phyloP scores from a whole-genome alignment of 2,113 vertebrate species.

The Trematomus loennbergii region DNA sequence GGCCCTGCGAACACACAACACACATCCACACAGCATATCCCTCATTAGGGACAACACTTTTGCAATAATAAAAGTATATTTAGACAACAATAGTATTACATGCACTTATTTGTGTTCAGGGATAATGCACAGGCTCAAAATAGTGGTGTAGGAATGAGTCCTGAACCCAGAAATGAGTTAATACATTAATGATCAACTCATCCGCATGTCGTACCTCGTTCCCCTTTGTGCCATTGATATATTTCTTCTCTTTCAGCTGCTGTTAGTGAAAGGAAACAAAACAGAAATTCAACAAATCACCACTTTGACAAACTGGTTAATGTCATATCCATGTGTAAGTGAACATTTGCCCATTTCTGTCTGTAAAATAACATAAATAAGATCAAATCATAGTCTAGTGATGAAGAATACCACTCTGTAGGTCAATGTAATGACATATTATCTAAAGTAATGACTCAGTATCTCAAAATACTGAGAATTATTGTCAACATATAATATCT shows the following conservation, averaged over 20 bases:
- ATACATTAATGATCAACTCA: background rate
- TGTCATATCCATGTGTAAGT: background rate
- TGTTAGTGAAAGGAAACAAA: conserved; percentile 61
- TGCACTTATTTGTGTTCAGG: background rate
- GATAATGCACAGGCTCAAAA: background rate
- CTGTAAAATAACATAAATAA: too few relatives aligned
- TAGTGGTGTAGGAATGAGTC: too few relatives aligned
- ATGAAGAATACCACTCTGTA: too few relatives aligned
- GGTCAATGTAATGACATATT: too few relatives aligned
- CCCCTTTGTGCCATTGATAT: conserved; percentile 90
- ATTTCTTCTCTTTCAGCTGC: conserved; percentile 98
- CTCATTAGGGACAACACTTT: background rate
- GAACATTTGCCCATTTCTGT: background rate
- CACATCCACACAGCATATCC: background rate
- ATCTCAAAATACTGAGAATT: too few relatives aligned
- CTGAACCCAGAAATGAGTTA: too few relatives aligned
- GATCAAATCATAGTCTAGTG: too few relatives aligned
- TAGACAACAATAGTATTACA: background rate
- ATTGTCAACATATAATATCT: too few relatives aligned
- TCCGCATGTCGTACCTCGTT: conserved; percentile 88
- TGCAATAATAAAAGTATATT: background rate
- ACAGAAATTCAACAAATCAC: background rate
- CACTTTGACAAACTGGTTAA: background rate
- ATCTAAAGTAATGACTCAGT: too few relatives aligned
- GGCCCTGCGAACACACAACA: conserved; percentile 83